Evolutionary conservation across 2,113 vertebrate species (phyloP).

Genomic region (Pelodiscus sinensis): DNA sequence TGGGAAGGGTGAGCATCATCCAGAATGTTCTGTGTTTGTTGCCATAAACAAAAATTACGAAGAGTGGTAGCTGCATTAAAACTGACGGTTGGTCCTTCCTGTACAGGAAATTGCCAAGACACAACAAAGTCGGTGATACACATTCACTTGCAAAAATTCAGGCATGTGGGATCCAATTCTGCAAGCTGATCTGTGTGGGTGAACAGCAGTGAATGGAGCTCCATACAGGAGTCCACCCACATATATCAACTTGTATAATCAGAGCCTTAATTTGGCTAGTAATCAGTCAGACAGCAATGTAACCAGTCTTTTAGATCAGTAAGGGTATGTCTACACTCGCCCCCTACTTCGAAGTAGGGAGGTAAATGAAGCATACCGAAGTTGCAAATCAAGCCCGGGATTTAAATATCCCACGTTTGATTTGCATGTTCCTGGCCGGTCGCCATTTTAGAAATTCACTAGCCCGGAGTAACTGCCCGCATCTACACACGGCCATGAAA

Average conservation of each 20-base stretch:
- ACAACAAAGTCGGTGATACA: neutral
- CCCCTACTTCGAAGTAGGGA: too few relatives aligned
- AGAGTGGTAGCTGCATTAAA: slow-evolving; percentile 93
- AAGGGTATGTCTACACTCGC: too few relatives aligned
- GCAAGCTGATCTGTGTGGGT: neutral
- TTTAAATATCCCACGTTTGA: too few relatives aligned
- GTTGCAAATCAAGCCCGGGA: too few relatives aligned
- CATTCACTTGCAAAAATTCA: neutral
- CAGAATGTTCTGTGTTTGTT: slow-evolving; percentile 89
- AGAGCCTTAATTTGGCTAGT: neutral
- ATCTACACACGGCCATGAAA: too few relatives aligned
- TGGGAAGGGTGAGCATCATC: slow-evolving; percentile 93
- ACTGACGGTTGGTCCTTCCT: slow-evolving; percentile 94
- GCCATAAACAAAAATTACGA: slow-evolving; percentile 96
- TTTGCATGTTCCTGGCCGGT: too few relatives aligned
- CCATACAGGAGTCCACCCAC: neutral
- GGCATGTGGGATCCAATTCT: neutral
- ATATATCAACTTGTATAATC: neutral
- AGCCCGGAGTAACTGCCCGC: too few relatives aligned
- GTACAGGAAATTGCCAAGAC: slow-evolving; percentile 47
- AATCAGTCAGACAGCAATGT: neutral
- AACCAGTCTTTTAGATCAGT: neutral
- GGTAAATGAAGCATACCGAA: too few relatives aligned
- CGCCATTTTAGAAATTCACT: too few relatives aligned
- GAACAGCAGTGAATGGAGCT: neutral